Evolutionary conservation across 1,140 invertebrate genomes (phyloP).

Genomic region (Papilio helenus): DNA sequence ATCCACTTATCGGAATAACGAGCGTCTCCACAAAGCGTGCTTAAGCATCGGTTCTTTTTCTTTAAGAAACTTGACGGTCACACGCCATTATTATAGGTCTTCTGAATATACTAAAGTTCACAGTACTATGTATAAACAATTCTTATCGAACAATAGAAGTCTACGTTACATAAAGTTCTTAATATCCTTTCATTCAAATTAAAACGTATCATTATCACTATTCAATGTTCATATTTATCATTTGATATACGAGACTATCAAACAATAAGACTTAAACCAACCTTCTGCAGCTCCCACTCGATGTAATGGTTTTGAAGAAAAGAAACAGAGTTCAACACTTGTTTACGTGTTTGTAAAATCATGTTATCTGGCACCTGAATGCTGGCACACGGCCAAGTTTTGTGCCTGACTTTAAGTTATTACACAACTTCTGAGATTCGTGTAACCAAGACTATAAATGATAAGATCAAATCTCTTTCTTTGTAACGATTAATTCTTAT

Average conservation of each 20-base stretch:
- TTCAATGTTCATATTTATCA: no score
- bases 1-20: slow-evolving; percentile 36
- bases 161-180: background rate
- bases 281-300: background rate
- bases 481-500: background rate
- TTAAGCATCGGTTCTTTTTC: slow-evolving; percentile 30
- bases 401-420: slow-evolving; percentile 25
- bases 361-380: slow-evolving; percentile 21
- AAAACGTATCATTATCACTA: no score
- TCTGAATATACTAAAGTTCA: background rate
- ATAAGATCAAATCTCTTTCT: background rate
- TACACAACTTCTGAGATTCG: slow-evolving; percentile 4
- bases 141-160: background rate
- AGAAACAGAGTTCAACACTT: slow-evolving; percentile 11
- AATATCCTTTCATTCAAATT: no score
- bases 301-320: background rate
- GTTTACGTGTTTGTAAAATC: slow-evolving; percentile 26
- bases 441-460: slow-evolving; percentile 8
- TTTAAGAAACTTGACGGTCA: slow-evolving; percentile 17
- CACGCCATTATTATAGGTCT: background rate
- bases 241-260: no score
- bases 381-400: background rate
- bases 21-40: slow-evolving; percentile 30
- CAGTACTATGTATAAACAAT: background rate
- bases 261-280: no score